Evolutionary conservation across 2,113 vertebrate species (phyloP).

Genomic region (Rhabdornis inornatus): DNA sequence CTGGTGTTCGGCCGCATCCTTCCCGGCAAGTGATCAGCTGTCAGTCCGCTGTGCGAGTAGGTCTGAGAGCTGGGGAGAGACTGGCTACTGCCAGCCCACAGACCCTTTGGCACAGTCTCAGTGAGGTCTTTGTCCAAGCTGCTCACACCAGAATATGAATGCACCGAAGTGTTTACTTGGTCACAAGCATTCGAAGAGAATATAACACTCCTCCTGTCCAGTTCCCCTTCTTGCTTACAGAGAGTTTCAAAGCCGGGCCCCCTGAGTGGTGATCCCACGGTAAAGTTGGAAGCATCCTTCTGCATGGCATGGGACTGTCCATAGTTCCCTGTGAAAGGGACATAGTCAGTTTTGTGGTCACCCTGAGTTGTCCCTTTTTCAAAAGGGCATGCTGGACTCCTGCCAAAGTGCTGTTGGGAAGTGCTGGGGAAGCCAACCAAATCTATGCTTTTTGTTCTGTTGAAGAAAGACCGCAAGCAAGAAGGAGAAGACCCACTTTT

Average conservation of each 20-base stretch:
- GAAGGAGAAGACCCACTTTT: constrained; percentile 85
- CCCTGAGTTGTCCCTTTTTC: constrained; percentile 97
- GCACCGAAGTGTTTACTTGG: constrained; percentile 86
- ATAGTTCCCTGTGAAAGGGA: constrained; percentile 86
- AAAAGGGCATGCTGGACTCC: constrained; percentile 87
- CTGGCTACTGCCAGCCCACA: constrained; percentile 90
- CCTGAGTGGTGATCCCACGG: constrained; percentile 85
- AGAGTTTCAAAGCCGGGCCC: constrained; percentile 86
- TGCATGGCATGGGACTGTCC: constrained; percentile 84
- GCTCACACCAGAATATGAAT: constrained; percentile 90
- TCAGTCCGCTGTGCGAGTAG: constrained; percentile 80
- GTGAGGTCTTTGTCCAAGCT: constrained; percentile 92
- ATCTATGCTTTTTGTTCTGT: constrained; percentile 82
- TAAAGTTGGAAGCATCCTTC: constrained; percentile 85
- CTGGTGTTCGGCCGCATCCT: constrained; percentile 94
- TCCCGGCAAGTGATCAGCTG: constrained; percentile 84
- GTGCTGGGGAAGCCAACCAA: constrained; percentile 81
- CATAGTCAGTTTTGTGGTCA: constrained; percentile 95
- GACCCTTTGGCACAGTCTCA: constrained; percentile 89
- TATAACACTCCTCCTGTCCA: constrained; percentile 96
- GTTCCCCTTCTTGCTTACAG: constrained; percentile 93
- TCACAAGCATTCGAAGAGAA: constrained; percentile 94
- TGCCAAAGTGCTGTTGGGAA: constrained; percentile 90
- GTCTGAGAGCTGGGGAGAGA: constrained; percentile 91
- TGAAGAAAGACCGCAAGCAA: constrained; percentile 88